Evolutionary conservation across 1,140 invertebrate genomes (phyloP).

Genomic region (Camponotus floridanus): DNA sequence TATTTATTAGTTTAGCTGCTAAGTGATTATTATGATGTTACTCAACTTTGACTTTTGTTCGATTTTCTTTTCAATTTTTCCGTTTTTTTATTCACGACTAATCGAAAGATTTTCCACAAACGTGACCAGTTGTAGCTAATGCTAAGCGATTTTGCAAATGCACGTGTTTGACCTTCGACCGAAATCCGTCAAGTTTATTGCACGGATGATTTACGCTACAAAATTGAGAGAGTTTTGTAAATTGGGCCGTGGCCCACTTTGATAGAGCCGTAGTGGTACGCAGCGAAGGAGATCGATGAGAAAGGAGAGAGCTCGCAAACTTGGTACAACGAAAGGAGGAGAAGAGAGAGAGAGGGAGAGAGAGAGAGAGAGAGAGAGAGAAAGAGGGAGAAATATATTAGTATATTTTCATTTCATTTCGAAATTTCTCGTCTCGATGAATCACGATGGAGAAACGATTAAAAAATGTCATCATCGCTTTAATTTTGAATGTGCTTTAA

Average conservation of each 20-base stretch:
- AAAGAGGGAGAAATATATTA: background rate
- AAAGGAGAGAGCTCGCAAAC: constrained; percentile 36
- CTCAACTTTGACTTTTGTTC: background rate
- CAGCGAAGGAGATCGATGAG: constrained; percentile 64
- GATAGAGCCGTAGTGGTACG: constrained; percentile 66
- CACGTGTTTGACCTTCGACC: constrained; percentile 71
- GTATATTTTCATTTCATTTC: background rate
- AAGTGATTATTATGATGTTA: background rate
- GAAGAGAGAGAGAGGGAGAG: constrained; percentile 7
- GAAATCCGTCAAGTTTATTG: constrained; percentile 70
- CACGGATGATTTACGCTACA: constrained; percentile 61
- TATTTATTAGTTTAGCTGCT: background rate
- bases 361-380: background rate
- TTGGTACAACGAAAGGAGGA: constrained; percentile 35
- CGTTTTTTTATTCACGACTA: background rate
- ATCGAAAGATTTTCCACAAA: no score
- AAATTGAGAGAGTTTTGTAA: constrained; percentile 80
- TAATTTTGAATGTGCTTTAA: no score
- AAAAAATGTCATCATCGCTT: no score
- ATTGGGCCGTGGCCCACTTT: constrained; percentile 86
- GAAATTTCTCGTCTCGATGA: no score
- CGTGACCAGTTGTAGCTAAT: background rate
- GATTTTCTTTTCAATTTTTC: background rate
- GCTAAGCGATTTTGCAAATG: background rate
- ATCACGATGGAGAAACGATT: no score